phyloP scores from a whole-genome alignment of 2,888 invertebrate genomes.

The Schizotus pectinicornis region DNA sequence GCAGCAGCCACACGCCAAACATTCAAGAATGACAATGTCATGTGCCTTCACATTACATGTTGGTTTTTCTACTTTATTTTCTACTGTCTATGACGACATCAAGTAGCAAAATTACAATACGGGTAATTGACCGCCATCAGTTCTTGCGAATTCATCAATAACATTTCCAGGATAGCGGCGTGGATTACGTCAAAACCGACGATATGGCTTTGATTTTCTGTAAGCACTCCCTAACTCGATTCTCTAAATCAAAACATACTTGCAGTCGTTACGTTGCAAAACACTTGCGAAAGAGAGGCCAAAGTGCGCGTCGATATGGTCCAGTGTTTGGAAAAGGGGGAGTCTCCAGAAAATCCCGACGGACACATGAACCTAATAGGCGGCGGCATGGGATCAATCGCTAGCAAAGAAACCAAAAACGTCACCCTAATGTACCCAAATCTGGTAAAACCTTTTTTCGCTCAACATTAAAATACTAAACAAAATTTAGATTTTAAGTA shows the following conservation, averaged over 20 bases:
- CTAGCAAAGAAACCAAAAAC: conserved; percentile 46
- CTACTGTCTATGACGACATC: conserved; percentile 15
- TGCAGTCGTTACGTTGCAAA: conserved; percentile 21
- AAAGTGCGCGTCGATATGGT: conserved; percentile 7
- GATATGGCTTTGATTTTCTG: conserved; percentile 27
- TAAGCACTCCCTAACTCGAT: conserved; percentile 7
- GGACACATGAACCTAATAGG: conserved; percentile 50
- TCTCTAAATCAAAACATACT: conserved; percentile 1
- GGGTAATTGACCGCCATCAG: conserved; percentile 8
- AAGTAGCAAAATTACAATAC: conserved; percentile 11
- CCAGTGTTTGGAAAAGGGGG: conserved; percentile 13
- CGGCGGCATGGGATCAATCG: conserved; percentile 51
- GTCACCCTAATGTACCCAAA: conserved; percentile 55
- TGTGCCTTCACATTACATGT: conserved; percentile 22
- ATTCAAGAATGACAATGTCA: conserved; percentile 27
- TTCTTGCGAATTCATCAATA: background rate
- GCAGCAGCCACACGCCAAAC: background rate
- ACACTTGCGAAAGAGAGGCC: conserved; percentile 11
- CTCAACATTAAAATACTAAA: background rate
- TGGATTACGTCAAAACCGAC: conserved; percentile 15
- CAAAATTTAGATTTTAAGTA: conserved; percentile 38
- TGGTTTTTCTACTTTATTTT: conserved; percentile 21
- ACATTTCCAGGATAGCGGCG: conserved; percentile 15
- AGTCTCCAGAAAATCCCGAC: conserved; percentile 1
- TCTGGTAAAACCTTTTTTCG: conserved; percentile 43